A percentile compares a stretch with the other conserved stretches of the same genome.
Conservation (phyloP, 2,113 vertebrate genomes). For the Cephalophus harveyi region DNA sequence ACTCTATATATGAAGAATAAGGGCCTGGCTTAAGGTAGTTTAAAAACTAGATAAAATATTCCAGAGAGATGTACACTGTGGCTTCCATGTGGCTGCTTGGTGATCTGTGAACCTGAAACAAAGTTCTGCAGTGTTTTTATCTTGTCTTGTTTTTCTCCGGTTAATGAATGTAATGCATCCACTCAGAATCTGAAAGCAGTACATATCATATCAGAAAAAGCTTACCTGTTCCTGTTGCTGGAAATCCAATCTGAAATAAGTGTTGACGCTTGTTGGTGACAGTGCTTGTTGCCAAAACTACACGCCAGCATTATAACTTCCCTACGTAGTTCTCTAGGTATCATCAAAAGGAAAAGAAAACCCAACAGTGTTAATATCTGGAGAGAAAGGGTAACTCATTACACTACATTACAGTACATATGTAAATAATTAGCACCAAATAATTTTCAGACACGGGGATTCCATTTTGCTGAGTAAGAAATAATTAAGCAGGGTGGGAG, state of each 20-base stretch:
- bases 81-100: background rate
- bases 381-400: background rate
- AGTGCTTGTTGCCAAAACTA: slow-evolving; percentile 98
- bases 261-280: slow-evolving; percentile 93
- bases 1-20: background rate
- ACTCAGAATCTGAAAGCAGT: background rate
- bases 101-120: background rate
- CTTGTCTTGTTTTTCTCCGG: background rate
- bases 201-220: background rate
- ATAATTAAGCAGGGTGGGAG: background rate
- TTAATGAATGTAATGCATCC: background rate
- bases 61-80: background rate
- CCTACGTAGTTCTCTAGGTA: slow-evolving; percentile 89
- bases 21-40: background rate
- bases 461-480: background rate
- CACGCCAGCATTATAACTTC: slow-evolving; percentile 97
- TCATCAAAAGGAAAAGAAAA: slow-evolving; percentile 8
- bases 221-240: slow-evolving; percentile 96
- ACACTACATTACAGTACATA: background rate
- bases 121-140: background rate
- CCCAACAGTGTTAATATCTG: background rate
- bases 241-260: slow-evolving; percentile 99
- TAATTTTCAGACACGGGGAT: background rate
- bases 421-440: background rate
- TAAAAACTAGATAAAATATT: background rate